phyloP scores from a whole-genome alignment of 23 tunicate genomes.

The Trididemnum nubilum region DNA sequence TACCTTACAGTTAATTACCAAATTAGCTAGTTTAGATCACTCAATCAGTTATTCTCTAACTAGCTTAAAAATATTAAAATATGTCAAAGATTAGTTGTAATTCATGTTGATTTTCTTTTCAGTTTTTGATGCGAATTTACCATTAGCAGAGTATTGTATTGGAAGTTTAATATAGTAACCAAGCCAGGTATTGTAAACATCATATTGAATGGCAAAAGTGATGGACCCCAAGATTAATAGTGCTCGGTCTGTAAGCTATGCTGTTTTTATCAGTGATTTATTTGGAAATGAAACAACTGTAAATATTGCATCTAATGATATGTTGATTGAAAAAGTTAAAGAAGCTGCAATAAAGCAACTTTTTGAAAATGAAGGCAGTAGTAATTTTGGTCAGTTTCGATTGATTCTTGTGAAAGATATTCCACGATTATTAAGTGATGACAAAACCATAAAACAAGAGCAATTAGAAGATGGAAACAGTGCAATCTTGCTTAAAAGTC shows the following conservation, averaged over 20 bases:
- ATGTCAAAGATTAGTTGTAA: too few species aligned
- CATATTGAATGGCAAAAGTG: too few species aligned
- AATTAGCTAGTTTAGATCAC: too few species aligned
- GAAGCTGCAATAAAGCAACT: conserved; percentile 67
- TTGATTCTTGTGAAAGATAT: conserved; percentile 41
- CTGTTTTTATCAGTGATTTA: conserved; percentile 44
- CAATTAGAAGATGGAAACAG: conserved; percentile 45
- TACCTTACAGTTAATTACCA: too few species aligned
- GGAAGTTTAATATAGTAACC: too few species aligned
- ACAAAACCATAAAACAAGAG: conserved; percentile 70
- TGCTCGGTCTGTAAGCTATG: neutral
- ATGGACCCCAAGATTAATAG: too few species aligned
- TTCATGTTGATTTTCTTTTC: too few species aligned
- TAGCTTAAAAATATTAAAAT: too few species aligned
- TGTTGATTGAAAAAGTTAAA: conserved; percentile 64
- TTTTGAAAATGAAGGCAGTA: conserved; percentile 34
- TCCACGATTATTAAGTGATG: conserved; percentile 44
- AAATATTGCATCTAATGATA: conserved; percentile 36
- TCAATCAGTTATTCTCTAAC: too few species aligned
- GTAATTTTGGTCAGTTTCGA: conserved; percentile 42
- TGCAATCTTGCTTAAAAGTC: conserved; percentile 49
- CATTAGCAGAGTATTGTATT: too few species aligned
- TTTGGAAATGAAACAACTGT: conserved; percentile 52
- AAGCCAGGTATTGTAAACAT: too few species aligned
- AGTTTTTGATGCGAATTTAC: too few species aligned